Conservation (phyloP, 2,797 vertebrate species). For the Linurgus olivaceus region DNA sequence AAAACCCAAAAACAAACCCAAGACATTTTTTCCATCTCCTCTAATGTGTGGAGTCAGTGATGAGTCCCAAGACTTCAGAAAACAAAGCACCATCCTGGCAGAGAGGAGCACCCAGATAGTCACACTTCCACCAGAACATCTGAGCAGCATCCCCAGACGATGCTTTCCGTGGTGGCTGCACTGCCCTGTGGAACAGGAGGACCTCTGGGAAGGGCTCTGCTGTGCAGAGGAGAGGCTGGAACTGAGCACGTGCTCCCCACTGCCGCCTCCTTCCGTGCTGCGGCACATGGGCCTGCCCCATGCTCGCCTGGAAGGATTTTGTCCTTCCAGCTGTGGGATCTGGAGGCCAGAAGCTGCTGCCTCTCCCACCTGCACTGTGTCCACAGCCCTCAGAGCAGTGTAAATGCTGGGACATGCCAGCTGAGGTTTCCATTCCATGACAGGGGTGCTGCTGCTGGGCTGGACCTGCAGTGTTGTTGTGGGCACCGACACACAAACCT, state of each 20-base stretch:
- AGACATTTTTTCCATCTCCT: background rate
- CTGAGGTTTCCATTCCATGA: background rate
- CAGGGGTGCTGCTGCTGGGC: background rate
- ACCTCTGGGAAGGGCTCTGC: background rate
- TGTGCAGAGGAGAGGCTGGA: background rate
- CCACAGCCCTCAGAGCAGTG: background rate
- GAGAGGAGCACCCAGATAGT: background rate
- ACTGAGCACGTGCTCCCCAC: background rate
- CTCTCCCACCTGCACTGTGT: background rate
- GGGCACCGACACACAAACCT: rapidly evolving
- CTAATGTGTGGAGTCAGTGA: background rate
- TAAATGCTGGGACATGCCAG: background rate
- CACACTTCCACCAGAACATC: background rate
- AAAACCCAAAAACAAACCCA: rapidly evolving
- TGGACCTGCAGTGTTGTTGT: rapidly evolving
- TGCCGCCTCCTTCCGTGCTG: background rate
- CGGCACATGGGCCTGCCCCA: background rate
- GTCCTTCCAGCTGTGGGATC: background rate
- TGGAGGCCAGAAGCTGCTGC: background rate
- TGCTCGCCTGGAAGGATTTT: background rate
- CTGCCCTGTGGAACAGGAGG: background rate
- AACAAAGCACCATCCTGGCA: background rate
- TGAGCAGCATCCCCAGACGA: background rate
- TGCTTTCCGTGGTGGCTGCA: background rate
- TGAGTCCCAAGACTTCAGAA: background rate